These are phyloP conservation scores for Alloplasta piceator DNA, from an alignment of 2,888 invertebrate genomes.

Conservation along the genomic window DNA sequence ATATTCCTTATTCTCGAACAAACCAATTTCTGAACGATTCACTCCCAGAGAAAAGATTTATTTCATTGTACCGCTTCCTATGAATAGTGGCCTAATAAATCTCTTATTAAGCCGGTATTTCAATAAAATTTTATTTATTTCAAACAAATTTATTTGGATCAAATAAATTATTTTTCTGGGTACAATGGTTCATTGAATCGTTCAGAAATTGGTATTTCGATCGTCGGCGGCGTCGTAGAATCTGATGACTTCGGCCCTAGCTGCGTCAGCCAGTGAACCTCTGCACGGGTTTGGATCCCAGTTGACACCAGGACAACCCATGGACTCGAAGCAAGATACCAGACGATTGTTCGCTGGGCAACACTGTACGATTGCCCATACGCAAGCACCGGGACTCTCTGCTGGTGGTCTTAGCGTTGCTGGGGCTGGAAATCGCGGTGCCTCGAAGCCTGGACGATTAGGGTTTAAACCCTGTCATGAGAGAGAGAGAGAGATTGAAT, in stretches of 20 bases:
- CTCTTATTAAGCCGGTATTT: no score
- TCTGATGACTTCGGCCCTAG: slow-evolving; percentile 77
- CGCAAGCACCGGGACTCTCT: slow-evolving; percentile 86
- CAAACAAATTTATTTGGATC: no score
- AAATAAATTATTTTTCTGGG: no score
- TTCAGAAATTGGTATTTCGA: slow-evolving; percentile 21
- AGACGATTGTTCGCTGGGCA: slow-evolving; percentile 84
- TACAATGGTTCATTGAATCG: no score
- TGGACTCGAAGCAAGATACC: slow-evolving; percentile 88
- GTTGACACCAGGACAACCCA: slow-evolving; percentile 89
- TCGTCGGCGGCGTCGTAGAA: slow-evolving; percentile 72
- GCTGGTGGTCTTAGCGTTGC: slow-evolving; percentile 83
- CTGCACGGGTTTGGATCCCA: slow-evolving; percentile 90
- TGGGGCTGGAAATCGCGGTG: slow-evolving; percentile 76
- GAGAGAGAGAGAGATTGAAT: slow-evolving; percentile 14
- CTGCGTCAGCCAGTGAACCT: slow-evolving; percentile 85
- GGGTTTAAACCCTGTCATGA: slow-evolving; percentile 74
- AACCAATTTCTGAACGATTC: no score
- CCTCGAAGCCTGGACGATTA: slow-evolving; percentile 69
- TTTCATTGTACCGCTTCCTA: no score
- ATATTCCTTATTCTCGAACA: neutral
- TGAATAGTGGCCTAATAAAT: no score
- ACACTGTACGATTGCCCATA: slow-evolving; percentile 91
- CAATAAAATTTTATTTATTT: no score
- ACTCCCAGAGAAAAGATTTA: no score